Percentiles rank a stretch among this genome's conserved stretches.
Conservation (phyloP, 2,113 vertebrate genomes). For the Bos indicus region DNA sequence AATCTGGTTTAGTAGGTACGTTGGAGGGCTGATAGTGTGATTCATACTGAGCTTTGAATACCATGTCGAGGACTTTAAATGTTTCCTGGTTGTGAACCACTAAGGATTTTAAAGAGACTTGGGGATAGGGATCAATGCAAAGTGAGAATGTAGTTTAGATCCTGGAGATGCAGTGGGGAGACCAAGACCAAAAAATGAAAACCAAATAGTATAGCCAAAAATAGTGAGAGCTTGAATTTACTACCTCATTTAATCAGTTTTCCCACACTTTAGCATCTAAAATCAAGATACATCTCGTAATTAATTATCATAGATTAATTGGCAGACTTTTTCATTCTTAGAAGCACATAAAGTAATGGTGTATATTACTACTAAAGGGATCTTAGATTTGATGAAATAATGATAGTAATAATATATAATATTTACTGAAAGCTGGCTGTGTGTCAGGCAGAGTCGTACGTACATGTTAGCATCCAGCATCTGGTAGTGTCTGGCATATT, state of each 20-base stretch:
- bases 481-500: constrained; percentile 5
- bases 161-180: neutral
- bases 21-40: neutral
- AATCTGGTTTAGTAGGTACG: neutral
- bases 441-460: neutral
- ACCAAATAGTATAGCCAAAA: neutral
- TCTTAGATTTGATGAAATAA: neutral
- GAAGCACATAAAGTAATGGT: neutral
- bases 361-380: neutral
- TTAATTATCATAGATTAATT: constrained; percentile 23
- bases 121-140: neutral
- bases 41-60: neutral
- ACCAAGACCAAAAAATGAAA: neutral
- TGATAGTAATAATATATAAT: neutral
- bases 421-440: neutral
- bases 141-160: neutral
- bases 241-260: neutral
- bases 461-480: neutral
- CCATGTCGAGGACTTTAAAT: neutral
- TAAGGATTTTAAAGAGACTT: neutral
- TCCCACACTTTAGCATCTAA: neutral
- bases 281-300: neutral
- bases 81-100: neutral
- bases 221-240: neutral
- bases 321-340: neutral